Percentiles rank a stretch among this genome's conserved stretches.
Conservation (phyloP, 1,140 invertebrate species). For the Drosophila orena region DNA sequence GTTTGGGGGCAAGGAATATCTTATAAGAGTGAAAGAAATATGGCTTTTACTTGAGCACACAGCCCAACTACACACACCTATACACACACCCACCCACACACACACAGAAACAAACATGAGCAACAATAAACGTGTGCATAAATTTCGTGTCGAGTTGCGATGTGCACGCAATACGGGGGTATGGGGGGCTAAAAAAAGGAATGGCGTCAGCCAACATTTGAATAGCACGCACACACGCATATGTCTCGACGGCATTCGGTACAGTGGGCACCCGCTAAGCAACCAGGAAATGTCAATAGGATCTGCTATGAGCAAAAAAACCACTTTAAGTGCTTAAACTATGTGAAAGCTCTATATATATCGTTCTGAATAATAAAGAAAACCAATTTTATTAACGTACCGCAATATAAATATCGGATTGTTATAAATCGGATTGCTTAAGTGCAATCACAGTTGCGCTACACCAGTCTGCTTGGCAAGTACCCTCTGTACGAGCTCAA, state of each 20-base stretch:
- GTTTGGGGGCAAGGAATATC: constrained; percentile 11
- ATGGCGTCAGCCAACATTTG: constrained; percentile 80
- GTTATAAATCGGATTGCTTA: no score
- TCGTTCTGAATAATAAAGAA: neutral
- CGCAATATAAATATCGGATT: no score
- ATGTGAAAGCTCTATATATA: no score
- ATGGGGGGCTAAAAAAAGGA: constrained; percentile 48
- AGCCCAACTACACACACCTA: constrained; percentile 9
- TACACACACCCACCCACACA: neutral
- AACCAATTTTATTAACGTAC: neutral
- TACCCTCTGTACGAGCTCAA: constrained; percentile 32
- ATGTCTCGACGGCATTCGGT: constrained; percentile 17
- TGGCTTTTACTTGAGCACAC: constrained; percentile 41
- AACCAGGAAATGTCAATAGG: neutral
- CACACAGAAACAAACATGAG: constrained; percentile 44
- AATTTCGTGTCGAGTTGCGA: constrained; percentile 62
- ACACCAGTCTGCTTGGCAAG: no score
- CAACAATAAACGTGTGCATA: constrained; percentile 74
- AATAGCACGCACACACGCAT: constrained; percentile 72
- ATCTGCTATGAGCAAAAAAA: neutral
- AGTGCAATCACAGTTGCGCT: neutral
- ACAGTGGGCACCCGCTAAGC: constrained; percentile 21
- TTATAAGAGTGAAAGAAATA: constrained; percentile 59
- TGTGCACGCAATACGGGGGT: constrained; percentile 42
- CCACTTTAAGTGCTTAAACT: neutral